Conservation (phyloP, 1,140 invertebrate genomes). For the Caenorhabditis tropicalis region DNA sequence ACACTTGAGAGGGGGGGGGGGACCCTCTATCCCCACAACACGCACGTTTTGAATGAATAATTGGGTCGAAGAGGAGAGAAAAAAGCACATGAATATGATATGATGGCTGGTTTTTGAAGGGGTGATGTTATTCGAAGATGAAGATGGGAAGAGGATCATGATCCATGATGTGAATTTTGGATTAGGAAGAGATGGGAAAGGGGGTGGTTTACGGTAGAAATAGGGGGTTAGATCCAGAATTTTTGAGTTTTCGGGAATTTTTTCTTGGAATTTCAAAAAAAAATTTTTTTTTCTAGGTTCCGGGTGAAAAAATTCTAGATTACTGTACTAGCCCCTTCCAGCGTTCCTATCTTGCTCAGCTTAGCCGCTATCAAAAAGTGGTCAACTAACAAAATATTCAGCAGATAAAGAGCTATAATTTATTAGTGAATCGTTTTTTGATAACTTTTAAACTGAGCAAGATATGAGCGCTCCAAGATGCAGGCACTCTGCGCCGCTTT, state of each 20-base stretch:
- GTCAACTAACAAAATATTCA: too few relatives aligned
- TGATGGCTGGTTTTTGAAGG: background rate
- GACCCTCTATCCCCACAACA: background rate
- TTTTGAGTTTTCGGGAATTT: too few relatives aligned
- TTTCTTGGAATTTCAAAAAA: too few relatives aligned
- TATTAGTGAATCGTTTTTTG: too few relatives aligned
- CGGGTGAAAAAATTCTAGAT: too few relatives aligned
- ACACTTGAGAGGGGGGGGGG: background rate
- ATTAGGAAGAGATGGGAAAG: background rate
- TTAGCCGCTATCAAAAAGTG: too few relatives aligned
- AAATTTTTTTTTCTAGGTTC: too few relatives aligned
- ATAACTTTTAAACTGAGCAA: too few relatives aligned
- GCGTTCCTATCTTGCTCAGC: background rate
- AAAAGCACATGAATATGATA: slow-evolving; percentile 1
- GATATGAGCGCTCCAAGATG: too few relatives aligned
- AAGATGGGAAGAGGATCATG: background rate
- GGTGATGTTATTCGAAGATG: background rate
- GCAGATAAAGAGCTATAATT: too few relatives aligned
- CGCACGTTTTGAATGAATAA: background rate
- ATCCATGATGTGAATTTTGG: background rate
- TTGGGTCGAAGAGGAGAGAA: background rate
- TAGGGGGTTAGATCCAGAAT: background rate
- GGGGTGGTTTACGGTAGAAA: background rate
- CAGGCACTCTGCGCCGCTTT: too few relatives aligned
- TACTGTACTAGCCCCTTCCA: too few relatives aligned